Evolutionary conservation across 2,797 vertebrate genomes (phyloP), one percentile per base, ranked within the genome.

Genomic region (Heterohyrax brucei): DNA sequence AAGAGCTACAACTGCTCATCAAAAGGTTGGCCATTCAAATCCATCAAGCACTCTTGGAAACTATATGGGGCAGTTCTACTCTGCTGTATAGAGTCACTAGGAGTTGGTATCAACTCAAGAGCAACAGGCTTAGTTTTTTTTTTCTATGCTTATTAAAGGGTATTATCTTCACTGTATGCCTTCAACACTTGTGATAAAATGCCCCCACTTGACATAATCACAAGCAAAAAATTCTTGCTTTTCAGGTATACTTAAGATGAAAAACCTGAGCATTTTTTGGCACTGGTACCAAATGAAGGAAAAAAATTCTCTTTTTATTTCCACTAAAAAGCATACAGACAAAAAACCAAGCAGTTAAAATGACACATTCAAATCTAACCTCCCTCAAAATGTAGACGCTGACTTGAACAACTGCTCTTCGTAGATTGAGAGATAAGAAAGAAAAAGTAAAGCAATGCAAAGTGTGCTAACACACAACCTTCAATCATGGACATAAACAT

Each of bases 121-220:
- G 39, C 39, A 39, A 39, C 39, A 39, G 39, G 39, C 39, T 39
- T 39, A 39, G 39, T 39, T 39, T 2, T 39, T 48, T 33, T 89
- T 80, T 93, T 68, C 14, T 75, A 46, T 26, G 28, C 48, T 80
- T 39, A 44, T 19, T 30, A 77, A 72, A 68, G 53, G 80, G 81
- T 93, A 87, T 91, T 72, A 50, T 21, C 56, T 91, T 76, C 86
- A 79, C 21, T 22, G 12, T 9, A 48, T 4, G 21, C 68, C 16
- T 61, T 75, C 53, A 85, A 86, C 48, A 22, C 89, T 80, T 53
- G 61, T 1, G 12, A 78, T 94, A 93, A 56, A 87, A 92, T 26
- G 46, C 56, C 82, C 56, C 92, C 81, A 87, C 62, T 94, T 93
- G 76, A 93, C 30, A 85, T 56, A 86, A 73, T 53, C 72, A 24